Evolutionary conservation across 2,797 vertebrate species (phyloP), one percentile per base, ranked within the genome.

Genomic region (Sitta carolinensis): DNA sequence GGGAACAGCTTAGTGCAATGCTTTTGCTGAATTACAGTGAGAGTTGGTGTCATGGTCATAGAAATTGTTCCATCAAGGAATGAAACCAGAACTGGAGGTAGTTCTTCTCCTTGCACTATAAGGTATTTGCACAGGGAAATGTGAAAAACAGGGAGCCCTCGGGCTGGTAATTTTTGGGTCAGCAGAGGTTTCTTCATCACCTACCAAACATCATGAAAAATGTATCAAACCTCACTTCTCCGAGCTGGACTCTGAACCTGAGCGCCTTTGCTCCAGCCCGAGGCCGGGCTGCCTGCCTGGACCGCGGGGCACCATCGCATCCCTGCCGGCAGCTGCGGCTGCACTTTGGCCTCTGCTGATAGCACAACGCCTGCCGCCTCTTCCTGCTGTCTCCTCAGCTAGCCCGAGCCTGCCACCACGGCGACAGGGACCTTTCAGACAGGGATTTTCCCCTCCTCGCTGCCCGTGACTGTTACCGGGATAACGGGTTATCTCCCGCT

Each of bases 41-140:
- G 51, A 59, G 19, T 2, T 30, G 26, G 16, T 0, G 0, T 43
- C 21, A 17, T 0, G 18, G 10, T 52, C 45, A 29, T 2, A 63
- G 25, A 45, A 9, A 14, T 2, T 27, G 11, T 20, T 84, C 42
- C 45, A 76, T 47, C 59, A 58, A 84, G 55, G 54, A 77, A 69
- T 1, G 1, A 79, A 70, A 55, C 9, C 0, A 3, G 40, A 45
- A 34, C 4, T 0, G 21, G 16, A 45, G 17, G 29, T 67, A 81
- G 11, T 11, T 52, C 73, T 11, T 52, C 73, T 51, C n/a, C 54
- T 17, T 5, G 17, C 25, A 74, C 25, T 32, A 2, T 23, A n/a
- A 16, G 16, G 9, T 6, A 52, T 4, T 68, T 57, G 19, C 23
- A 12, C 26, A 13, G 52, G 19, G 11, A 63, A 48, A 20, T 0